Conservation (phyloP, 2,797 vertebrate species). For the Sebastolobus alascanus region DNA sequence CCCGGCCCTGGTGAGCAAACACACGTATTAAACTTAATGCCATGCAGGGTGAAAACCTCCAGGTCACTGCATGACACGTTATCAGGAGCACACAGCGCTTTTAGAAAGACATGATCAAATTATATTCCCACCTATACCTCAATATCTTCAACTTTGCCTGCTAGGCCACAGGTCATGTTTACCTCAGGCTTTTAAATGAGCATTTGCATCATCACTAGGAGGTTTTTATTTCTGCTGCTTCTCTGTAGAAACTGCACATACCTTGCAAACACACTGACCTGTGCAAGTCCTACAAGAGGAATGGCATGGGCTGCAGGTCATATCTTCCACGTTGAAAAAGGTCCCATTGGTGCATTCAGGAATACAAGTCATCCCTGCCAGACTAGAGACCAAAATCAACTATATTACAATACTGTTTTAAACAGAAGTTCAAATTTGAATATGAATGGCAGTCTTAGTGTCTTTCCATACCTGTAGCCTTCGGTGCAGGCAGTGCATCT, state of each 20-base stretch:
- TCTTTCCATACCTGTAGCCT: constrained; percentile 88
- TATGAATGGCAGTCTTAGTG: neutral
- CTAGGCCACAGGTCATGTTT: neutral
- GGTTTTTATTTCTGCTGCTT: neutral
- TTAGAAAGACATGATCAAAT: neutral
- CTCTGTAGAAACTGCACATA: neutral
- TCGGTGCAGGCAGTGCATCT: constrained; percentile 89
- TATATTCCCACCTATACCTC: neutral
- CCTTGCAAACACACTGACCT: constrained; percentile 76
- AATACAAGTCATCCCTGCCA: constrained; percentile 89
- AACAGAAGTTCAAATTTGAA: neutral
- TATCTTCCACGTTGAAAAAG: constrained; percentile 88
- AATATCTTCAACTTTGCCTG: neutral
- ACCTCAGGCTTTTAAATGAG: neutral
- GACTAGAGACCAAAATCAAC: constrained; percentile 72
- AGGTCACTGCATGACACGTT: neutral
- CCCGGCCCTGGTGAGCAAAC: constrained; percentile 79
- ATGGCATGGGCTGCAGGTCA: constrained; percentile 88
- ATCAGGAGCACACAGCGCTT: neutral
- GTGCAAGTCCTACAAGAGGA: constrained; percentile 86
- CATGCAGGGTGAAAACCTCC: neutral
- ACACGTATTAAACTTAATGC: neutral
- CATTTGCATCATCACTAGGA: neutral
- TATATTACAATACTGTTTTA: neutral
- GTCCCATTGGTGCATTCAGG: constrained; percentile 89